Evolutionary conservation across 1,140 invertebrate genomes (phyloP).

Genomic region (Lucilia cuprina): DNA sequence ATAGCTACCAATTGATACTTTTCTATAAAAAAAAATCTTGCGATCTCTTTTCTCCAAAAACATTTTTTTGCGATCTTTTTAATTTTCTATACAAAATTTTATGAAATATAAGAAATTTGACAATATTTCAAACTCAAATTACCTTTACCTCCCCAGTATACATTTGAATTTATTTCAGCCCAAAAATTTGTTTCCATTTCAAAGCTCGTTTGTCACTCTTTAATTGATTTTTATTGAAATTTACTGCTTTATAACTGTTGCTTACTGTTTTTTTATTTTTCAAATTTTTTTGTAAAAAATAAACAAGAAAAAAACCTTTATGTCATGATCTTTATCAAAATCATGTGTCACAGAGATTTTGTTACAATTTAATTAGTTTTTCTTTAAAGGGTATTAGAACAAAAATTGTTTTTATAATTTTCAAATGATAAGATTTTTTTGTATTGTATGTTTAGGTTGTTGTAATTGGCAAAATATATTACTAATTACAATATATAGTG

Average conservation of each 20-base stretch:
- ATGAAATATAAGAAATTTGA: neutral
- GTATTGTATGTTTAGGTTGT: neutral
- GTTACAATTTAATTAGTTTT: neutral
- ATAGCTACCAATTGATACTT: no score
- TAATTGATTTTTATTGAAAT: constrained; percentile 12
- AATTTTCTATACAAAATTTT: no score
- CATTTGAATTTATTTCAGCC: neutral
- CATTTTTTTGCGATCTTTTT: no score
- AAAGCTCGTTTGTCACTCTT: neutral
- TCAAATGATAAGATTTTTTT: neutral
- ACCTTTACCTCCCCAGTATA: neutral
- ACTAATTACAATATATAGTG: no score
- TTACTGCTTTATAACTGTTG: neutral
- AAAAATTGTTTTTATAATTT: neutral
- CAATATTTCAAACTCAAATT: neutral
- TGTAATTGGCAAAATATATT: no score
- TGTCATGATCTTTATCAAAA: neutral
- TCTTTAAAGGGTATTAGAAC: neutral
- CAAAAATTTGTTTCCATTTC: neutral
- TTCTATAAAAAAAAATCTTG: no score
- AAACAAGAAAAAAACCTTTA: neutral
- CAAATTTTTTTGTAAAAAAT: neutral
- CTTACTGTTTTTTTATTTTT: neutral
- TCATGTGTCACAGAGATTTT: neutral
- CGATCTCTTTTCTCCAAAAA: no score